Base-by-base conservation (phyloP, 2,113 vertebrate genomes). In the Cepphus grylle region DNA sequence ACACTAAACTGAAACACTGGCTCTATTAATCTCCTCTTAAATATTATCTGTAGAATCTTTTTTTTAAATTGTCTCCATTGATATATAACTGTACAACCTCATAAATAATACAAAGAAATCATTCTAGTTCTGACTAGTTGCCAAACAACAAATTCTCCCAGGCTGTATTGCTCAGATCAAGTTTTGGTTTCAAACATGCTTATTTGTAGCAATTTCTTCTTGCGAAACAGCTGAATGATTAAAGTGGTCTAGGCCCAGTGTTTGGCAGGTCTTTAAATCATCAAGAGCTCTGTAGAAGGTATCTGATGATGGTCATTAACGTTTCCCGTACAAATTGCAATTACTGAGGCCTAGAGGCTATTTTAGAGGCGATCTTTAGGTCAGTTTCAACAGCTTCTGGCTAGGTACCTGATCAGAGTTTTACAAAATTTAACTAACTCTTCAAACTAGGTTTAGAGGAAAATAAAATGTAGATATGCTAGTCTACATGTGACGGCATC, bases 261-360 rank as follows among this genome's bases (percentile, higher is more conserved):
- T 95, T 90, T 71, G 79, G 55, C 79, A 94, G 49, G 69, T 71
- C 65, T 94, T 82, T 96, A 95, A 95, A 96, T 94, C 80, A 83
- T n/a, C 38, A 50, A 43, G 67, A 88, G 56, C 52, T 93, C 36
- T 76, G 34, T 34, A 88, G 53, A 91, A 95, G 45, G 26, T 50
- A 93, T 85, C 67, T 67, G 71, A 82, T 77, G 50, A 93, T 86
- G 45, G 52, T 61, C 76, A 80, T 90, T 94, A 95, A 89, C 11
- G 19, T 72, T 93, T 97, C 88, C 84, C 62, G 29, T 94, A 94
- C 58, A 93, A 96, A 97, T 91, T 90, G 32, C 45, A 36, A 45
- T 86, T 82, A 52, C 42, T 90, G 49, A 79, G 20, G 19, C 67
- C 81, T 29, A 40, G 76, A 81, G 83, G 72, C 61, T 88, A 65